Evolutionary conservation across 2,888 invertebrate species (phyloP).

Genomic region (Trichogramma dendrolimi): DNA sequence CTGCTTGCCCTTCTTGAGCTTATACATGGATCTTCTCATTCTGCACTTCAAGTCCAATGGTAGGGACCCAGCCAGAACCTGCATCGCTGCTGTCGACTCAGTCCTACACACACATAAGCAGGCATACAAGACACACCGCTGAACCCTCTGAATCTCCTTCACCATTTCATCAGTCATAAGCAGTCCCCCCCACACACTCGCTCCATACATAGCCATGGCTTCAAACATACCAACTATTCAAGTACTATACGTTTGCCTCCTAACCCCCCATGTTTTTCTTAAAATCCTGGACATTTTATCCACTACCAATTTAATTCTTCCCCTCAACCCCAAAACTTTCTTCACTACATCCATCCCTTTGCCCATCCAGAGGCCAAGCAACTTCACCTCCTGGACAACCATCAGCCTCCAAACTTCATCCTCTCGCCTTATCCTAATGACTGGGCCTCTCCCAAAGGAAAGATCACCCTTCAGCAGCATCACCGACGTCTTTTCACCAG

Average conservation of each 20-base stretch:
- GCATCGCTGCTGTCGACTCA: slow-evolving; percentile 25
- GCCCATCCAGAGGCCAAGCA: no score
- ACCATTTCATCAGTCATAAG: background rate
- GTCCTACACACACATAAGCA: slow-evolving; percentile 26
- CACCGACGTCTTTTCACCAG: slow-evolving; percentile 10
- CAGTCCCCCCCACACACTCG: background rate
- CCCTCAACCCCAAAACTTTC: slow-evolving; percentile 4
- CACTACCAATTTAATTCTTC: background rate
- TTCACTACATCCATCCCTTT: no score
- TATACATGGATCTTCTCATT: slow-evolving; percentile 2
- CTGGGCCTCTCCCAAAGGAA: no score
- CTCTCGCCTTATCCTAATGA: no score
- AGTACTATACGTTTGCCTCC: no score
- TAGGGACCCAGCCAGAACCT: slow-evolving; percentile 21
- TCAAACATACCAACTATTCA: slow-evolving; percentile 4
- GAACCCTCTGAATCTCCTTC: slow-evolving; percentile 2
- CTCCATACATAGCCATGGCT: background rate
- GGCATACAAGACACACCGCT: slow-evolving; percentile 20
- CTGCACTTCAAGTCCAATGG: slow-evolving; percentile 24
- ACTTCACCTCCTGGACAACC: no score
- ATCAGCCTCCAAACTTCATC: no score
- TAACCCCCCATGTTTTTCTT: slow-evolving; percentile 14
- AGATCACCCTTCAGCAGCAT: slow-evolving; percentile 22
- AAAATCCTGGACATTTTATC: slow-evolving; percentile 9
- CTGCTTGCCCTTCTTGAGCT: background rate